phyloP scores from a whole-genome alignment of 2,797 vertebrate genomes.

The Lacerta bilineata region DNA sequence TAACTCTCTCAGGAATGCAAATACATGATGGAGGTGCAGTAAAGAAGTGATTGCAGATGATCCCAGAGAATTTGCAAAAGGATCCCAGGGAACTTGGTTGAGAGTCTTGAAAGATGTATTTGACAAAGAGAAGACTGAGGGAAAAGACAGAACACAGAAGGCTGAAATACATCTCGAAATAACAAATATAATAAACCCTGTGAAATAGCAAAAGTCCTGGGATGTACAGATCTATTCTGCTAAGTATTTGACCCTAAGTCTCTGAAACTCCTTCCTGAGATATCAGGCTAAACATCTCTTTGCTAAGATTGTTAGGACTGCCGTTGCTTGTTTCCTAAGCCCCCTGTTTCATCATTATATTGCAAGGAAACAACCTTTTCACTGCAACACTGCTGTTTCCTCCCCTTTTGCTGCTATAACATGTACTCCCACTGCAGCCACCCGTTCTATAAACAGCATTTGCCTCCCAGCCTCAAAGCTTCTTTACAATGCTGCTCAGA shows the following conservation, averaged over 20 bases:
- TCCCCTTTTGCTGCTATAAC: not conserved
- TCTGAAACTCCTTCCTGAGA: not conserved
- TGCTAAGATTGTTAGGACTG: not conserved
- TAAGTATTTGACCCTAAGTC: not conserved
- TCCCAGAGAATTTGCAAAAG: not conserved
- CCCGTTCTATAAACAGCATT: constrained; percentile 26
- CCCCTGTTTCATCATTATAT: constrained; percentile 6
- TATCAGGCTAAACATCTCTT: not conserved
- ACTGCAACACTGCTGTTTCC: not conserved
- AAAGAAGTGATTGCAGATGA: not conserved
- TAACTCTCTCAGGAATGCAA: not conserved
- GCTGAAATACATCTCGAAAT: not conserved
- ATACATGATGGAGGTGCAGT: not conserved
- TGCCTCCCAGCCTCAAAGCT: constrained; percentile 19
- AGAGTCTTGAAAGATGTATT: not conserved
- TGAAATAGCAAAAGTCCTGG: not conserved
- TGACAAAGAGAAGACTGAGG: not conserved
- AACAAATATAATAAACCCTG: not conserved
- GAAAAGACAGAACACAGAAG: not conserved
- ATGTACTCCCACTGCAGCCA: not conserved
- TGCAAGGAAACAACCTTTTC: not conserved
- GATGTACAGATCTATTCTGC: not conserved
- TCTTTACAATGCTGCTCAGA: constrained; percentile 31
- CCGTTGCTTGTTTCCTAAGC: not conserved
- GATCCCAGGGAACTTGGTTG: not conserved